Evolutionary conservation across 2,888 invertebrate species (phyloP), one percentile per base, ranked within the genome.

Genomic region (Drosophila planitibia): DNA sequence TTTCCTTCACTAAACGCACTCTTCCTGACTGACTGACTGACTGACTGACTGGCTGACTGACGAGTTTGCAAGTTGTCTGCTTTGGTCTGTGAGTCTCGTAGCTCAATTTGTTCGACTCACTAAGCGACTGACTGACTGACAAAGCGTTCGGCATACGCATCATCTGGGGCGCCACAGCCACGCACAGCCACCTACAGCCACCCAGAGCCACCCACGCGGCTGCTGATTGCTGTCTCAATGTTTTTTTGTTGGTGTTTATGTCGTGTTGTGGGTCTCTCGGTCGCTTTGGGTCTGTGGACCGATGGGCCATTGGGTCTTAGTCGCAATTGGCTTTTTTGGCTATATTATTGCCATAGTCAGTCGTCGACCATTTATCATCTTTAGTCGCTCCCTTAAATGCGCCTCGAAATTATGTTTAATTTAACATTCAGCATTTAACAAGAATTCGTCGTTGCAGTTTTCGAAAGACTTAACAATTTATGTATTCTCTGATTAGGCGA

Each of bases 361-460:
- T 59, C 53, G 74, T 57, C 64, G 67, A 70, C 76, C 74, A 85
- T 85, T 85, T 85, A 83, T 85, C 85, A 85, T 83, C 80, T 83
- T 83, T 80, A 85, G 75, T 67, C 72, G 76, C 69, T 70, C 72
- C 78, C 74, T 82, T 82, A 79, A 82, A 72, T 81, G 77, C 67
- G 76, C 72, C 77, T 74, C 65, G 71, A 80, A 83, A 80, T 79
- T 83, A 80, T 83, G 74, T 76, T 82, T 69, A 76, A 78, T 75
- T 84, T 82, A 73, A 71, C 68, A 82, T 63, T 79, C 60, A 79
- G 61, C 79, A 81, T 49, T 59, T 35, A 47, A 16, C 47, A 47
- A 25, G 16, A 25, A 47, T 2, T 25, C 25, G 16, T 25, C 47
- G 25, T 16, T 47, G 47, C 47, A 47, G 22, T 25, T 47, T 47